These are phyloP conservation scores for Onychostruthus taczanowskii DNA, from an alignment of 2,113 vertebrate genomes.

Conservation along the genomic window DNA sequence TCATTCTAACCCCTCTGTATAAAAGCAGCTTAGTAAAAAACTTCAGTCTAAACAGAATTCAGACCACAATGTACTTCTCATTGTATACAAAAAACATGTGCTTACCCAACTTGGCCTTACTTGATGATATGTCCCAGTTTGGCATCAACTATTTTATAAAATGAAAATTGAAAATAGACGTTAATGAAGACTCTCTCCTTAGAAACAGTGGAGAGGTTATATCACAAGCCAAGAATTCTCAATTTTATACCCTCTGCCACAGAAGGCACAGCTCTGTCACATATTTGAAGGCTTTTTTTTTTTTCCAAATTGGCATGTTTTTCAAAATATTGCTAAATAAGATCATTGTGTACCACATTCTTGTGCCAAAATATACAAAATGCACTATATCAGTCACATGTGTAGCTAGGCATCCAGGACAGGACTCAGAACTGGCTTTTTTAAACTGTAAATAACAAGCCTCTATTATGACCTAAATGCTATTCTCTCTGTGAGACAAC, in stretches of 20 bases:
- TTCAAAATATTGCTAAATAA: slow-evolving; percentile 29
- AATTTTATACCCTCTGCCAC: neutral
- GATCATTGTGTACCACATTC: neutral
- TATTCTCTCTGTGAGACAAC: neutral
- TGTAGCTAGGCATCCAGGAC: neutral
- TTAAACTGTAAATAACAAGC: neutral
- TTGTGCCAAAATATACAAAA: slow-evolving; percentile 43
- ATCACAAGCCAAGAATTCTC: neutral
- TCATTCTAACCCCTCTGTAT: neutral
- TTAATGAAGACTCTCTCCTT: slow-evolving; percentile 1
- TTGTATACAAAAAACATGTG: neutral
- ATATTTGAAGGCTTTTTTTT: neutral
- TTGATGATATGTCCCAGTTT: slow-evolving; percentile 27
- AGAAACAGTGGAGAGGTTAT: neutral
- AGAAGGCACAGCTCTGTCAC: slow-evolving; percentile 1
- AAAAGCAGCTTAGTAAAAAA: neutral
- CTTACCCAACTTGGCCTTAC: slow-evolving; percentile 24
- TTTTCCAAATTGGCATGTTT: neutral
- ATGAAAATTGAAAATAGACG: neutral
- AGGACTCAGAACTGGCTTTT: neutral
- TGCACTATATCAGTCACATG: neutral
- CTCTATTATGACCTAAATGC: slow-evolving; percentile 14
- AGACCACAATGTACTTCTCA: neutral
- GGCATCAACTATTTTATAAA: neutral
- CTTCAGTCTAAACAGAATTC: neutral